Base-by-base conservation (phyloP, 2,888 invertebrate species). In the Andrena trimmerana region DNA sequence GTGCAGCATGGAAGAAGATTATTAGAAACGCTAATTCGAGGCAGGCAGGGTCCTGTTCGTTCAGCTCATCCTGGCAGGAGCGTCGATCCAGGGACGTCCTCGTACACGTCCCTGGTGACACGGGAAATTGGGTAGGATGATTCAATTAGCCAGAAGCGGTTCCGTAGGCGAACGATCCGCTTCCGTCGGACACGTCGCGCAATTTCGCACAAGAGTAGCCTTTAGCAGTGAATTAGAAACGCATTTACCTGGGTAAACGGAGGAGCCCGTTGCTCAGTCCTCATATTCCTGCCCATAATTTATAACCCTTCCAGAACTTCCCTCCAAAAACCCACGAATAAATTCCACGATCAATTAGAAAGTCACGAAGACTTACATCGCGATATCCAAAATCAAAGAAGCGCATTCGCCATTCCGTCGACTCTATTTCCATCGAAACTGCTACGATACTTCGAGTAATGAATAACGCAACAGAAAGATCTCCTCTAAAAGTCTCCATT, bases 121-220 rank as follows among this genome's bases (percentile, higher is more conserved):
- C 72, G 66, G 86, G 86, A 88, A 88, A 88, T 88, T 88, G 84
- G 88, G 69, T 87, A 83, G 86, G 84, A 86, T 86, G 82, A 88
- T 88, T 86, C 88, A 84, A 88, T 88, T 88, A 88, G 65, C 82
- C 74, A 68, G 82, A 79, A 86, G 76, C 82, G 81, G 71, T 66
- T 72, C 76, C 78, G 72, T 83, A 77, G 83, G 67, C 70, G 71
- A 75, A 67, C 83, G 83, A 87, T 81, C 75, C 86, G 70, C 79
- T 82, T 83, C 77, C 83, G 79, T 73, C 71, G 72, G 72, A 83
- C 81, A 70, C 72, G 81, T 73, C 71, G 76, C 42, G 81, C 42
- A 83, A 83, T 83, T 83, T 81, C 81, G 83, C 81, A 81, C 81
- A 70, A 67, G 73, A 70, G 67, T 74, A 67, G 73, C 78, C 73